Evolutionary conservation across 2,888 invertebrate genomes (phyloP), one percentile per base, ranked within the genome.

Genomic region (Willowsia nigromaculata): DNA sequence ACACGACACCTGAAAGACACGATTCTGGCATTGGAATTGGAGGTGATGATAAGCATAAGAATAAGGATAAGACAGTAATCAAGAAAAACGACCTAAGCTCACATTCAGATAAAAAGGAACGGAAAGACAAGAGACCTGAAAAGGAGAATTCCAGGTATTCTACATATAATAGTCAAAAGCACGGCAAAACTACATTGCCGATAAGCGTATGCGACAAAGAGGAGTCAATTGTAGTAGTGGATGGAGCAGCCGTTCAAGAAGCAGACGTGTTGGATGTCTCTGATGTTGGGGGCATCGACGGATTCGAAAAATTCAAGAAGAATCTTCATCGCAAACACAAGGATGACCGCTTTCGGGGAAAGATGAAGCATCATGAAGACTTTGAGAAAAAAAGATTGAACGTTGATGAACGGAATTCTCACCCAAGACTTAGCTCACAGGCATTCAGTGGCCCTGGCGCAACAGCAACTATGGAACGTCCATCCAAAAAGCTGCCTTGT

Each of bases 251-350:
- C 0, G 3, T 74, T 6, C 80, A 82, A 33, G 62, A 27, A 1
- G 18, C 9, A 18, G 85, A 22, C 0, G 25, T 9, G 5, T 27
- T 71, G 43, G 59, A 82, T 43, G 59, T 74, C 6, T 87, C 87
- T 5, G 87, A 74, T 18, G 80, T 80, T 13, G 85, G 85, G 0
- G 47, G 76, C 22, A 62, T 59, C 18, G 85, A 74, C 4, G 86
- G 86, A 13, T 87, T 87, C 74, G 87, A 87, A 59, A 81, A 74
- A 43, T 87, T 87, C 22, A 87, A 82, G 37, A 87, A 74, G 43
- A 56, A 82, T 43, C 33, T 87, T 5, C 18, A 47, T 27, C 59
- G 65, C 1, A 65, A 18, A n/a, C 15, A 2, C n/a, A 47, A 22
- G 1, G 68, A 87, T 1, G 82, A 82, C 18, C 65, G 47, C 0